Evolutionary conservation across 2,113 vertebrate species (phyloP).

Genomic region (Hydropotes inermis): DNA sequence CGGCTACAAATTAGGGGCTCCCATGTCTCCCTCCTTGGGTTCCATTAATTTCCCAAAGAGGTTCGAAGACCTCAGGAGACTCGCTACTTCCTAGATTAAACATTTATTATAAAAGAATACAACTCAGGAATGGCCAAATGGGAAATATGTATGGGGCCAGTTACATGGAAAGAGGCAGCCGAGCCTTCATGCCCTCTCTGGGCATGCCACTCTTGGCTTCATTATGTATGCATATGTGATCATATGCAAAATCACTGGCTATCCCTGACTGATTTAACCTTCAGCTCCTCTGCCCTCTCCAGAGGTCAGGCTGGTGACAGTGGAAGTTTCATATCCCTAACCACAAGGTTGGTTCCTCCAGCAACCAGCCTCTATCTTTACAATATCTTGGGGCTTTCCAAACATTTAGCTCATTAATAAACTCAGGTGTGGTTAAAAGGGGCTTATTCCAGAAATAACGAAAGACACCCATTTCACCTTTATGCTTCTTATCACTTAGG

Average conservation of each 20-base stretch:
- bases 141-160: neutral
- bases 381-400: neutral
- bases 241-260: neutral
- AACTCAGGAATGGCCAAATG: neutral
- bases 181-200: neutral
- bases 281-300: neutral
- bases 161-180: neutral
- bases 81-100: neutral
- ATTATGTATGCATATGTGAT: neutral
- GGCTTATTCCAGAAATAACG: neutral
- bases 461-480: neutral
- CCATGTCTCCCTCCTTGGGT: neutral
- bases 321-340: neutral
- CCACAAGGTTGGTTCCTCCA: neutral
- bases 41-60: neutral
- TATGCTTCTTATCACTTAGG: neutral
- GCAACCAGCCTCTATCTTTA: neutral
- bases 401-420: slow-evolving; percentile 21
- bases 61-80: neutral
- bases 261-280: neutral
- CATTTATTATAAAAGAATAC: neutral
- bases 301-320: neutral
- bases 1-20: neutral
- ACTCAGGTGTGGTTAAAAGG: neutral
- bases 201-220: neutral